Evolutionary conservation across 2,797 vertebrate species (phyloP), one percentile per base, ranked within the genome.

Genomic region (Tenualosa thibaudeaui): DNA sequence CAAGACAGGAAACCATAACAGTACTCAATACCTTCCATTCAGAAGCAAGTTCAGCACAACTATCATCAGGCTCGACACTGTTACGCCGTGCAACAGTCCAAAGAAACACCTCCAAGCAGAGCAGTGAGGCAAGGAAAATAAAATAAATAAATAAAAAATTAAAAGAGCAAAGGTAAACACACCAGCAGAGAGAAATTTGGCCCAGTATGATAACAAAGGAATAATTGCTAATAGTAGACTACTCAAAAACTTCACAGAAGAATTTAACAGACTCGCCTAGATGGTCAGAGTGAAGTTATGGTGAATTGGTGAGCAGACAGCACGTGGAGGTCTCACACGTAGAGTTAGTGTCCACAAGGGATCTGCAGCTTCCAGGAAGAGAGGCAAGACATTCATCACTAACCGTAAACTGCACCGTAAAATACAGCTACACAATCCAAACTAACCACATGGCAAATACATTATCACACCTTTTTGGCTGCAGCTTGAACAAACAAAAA

Each of bases 301-400:
- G 71, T 78, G 40, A 78, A 46, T 46, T 78, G 46, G 71, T 78
- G 40, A 40, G 40, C 37, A 78, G 15, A 19, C 71, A 75, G 68
- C 68, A 75, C 31, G 6, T 43, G 40, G 71, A 46, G 71, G 43
- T 46, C 71, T 78, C 71, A 22, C 71, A 78, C 71, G 19, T 78
- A 46, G 71, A 43, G 71, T 78, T 78, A 78, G 17, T 78, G 71
- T 43, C 17, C 71, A 78, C 71, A 1, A 46, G 71, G 71, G 71
- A 78, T 40, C 5, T 7, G 17, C 15, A 8, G 71, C 7, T 78
- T 78, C 71, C 71, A 43, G 71, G 71, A 78, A 78, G 40, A 78
- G 71, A 43, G 58, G n/a, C 58, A 78, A 15, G 15, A 37, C 13
- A 78, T 78, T 78, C 40, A 46, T 71, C 37, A 78, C 40, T 46